Conservation (phyloP, 92 coral and sea anemone species). For the Heliopora coerulea region DNA sequence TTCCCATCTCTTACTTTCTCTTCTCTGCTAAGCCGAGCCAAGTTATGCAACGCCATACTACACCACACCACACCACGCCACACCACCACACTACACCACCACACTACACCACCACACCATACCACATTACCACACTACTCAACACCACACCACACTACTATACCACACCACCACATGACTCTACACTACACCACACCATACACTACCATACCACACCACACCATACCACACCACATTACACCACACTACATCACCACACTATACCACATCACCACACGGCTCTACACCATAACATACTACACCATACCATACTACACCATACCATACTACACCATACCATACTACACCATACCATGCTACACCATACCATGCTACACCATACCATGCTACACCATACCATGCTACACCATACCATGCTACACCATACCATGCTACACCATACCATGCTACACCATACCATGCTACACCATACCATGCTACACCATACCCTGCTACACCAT, state of each 20-base stretch:
- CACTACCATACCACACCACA: not conserved
- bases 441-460: not conserved
- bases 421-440: constrained; percentile 3
- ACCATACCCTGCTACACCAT: too few relatives aligned
- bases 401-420: constrained; percentile 5
- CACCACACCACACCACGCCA: too few relatives aligned
- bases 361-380: not conserved
- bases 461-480: too few relatives aligned
- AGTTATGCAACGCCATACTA: too few relatives aligned
- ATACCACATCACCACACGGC: not conserved
- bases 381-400: constrained; percentile 17
- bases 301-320: constrained; percentile 25
- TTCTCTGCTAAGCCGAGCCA: not conserved
- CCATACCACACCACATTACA: constrained; percentile 6
- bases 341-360: constrained; percentile 12
- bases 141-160: not conserved
- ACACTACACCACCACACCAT: not conserved
- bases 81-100: not conserved
- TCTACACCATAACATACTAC: not conserved
- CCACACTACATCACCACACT: not conserved
- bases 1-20: too few relatives aligned
- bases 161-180: not conserved
- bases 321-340: constrained; percentile 13
- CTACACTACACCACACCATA: constrained; percentile 2
- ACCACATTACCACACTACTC: constrained; percentile 1